These are phyloP conservation scores for Bombyx huttoni DNA, from an alignment of 2,888 invertebrate genomes.

Conservation along the genomic window DNA sequence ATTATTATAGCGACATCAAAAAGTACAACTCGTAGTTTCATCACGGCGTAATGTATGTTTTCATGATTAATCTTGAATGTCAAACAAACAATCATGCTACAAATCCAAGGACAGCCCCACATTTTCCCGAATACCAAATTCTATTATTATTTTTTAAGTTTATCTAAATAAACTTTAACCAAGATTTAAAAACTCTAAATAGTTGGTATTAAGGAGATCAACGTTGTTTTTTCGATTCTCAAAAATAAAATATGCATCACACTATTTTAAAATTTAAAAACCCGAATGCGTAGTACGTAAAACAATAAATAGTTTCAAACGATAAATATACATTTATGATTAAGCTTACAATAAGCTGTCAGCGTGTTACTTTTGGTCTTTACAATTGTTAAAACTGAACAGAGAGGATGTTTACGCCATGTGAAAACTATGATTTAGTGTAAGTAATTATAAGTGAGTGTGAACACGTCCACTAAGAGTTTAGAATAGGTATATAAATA, in stretches of 20 bases:
- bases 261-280: not conserved
- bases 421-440: conserved; percentile 66
- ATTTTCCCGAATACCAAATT: no score
- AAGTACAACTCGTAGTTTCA: no score
- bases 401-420: conserved; percentile 64
- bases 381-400: conserved; percentile 38
- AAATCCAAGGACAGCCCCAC: no score
- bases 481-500: conserved; percentile 59
- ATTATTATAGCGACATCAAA: no score
- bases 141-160: no score
- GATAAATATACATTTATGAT: conserved; percentile 51
- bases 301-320: conserved; percentile 23
- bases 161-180: no score
- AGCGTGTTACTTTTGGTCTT: conserved; percentile 54
- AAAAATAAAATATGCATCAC: not conserved
- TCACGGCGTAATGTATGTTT: no score
- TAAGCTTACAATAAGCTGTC: conserved; percentile 61
- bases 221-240: not conserved
- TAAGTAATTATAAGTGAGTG: conserved; percentile 66
- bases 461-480: conserved; percentile 62
- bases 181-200: not conserved
- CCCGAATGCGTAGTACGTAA: conserved; percentile 15
- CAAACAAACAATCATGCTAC: no score
- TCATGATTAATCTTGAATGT: no score
- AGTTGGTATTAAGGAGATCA: not conserved